phyloP scores from a whole-genome alignment of 2,113 vertebrate genomes.

The Numenius arquata region DNA sequence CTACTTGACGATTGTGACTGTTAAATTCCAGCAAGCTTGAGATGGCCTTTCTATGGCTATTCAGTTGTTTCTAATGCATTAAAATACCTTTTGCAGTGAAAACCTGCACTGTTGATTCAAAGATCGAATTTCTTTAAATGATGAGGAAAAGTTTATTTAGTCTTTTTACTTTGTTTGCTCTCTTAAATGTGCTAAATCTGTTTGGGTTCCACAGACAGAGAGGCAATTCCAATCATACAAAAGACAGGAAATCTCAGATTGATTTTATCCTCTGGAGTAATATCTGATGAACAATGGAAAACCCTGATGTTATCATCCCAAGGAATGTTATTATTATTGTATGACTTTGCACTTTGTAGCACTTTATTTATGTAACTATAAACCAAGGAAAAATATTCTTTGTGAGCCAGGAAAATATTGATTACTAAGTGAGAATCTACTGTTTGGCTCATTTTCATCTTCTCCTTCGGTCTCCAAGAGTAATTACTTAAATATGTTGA shows the following conservation, averaged over 20 bases:
- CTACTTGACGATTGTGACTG: not conserved
- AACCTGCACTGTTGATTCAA: not conserved
- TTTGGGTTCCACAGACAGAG: not conserved
- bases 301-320: not conserved
- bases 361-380: not conserved
- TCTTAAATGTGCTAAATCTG: not conserved
- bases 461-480: not conserved
- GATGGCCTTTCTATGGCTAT: not conserved
- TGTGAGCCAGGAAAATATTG: not conserved
- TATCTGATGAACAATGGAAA: slow-evolving; percentile 15
- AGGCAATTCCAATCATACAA: not conserved
- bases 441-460: not conserved
- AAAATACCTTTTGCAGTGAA: not conserved
- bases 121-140: not conserved
- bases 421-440: not conserved
- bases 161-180: not conserved
- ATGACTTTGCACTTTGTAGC: not conserved
- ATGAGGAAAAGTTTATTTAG: not conserved
- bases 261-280: slow-evolving; percentile 11
- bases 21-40: not conserved
- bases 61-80: not conserved
- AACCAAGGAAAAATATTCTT: not conserved
- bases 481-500: not conserved
- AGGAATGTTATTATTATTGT: not conserved
- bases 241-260: slow-evolving; percentile 10